Base-by-base conservation (phyloP, 2,888 invertebrate species). In the Cremastobaeus sp. region DNA sequence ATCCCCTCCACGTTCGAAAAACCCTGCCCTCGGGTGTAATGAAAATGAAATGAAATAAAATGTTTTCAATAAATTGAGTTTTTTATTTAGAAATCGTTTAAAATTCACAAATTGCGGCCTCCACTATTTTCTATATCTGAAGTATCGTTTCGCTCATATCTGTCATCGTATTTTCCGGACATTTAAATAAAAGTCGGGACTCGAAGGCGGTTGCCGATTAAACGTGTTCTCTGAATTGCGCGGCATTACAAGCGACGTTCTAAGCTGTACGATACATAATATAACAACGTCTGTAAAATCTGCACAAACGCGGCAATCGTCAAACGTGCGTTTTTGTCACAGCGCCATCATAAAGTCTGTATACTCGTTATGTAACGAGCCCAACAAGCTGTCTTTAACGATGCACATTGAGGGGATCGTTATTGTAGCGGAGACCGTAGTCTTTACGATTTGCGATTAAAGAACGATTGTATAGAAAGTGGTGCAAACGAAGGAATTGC, bases 371-470 rank as follows among this genome's bases (percentile, higher is more conserved):
- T 48, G 64, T 72, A 72, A 71, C 65, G 75, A 71, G 71, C 66
- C 75, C 65, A 68, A 75, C 71, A 75, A 75, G 75, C 71, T 68
- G 68, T 75, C 62, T 68, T 68, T 68, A 68, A 75, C 71, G 71
- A 68, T 45, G 66, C 62, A 41, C 60, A 43, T 45, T 59, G 69
- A 64, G 65, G 59, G 65, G 57, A 54, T 74, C 60, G 74, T 74
- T 74, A 74, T 59, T 57, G 71, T 64, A 64, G 57, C 34, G 54
- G 64, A 60, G 52, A 43, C 28, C 54, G 69, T 60, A 57, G 65
- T 70, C 74, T 74, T 74, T 70, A 70, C 50, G 65, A 70, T 66
- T 64, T 60, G 69, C 74, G 64, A 66, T 74, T 66, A 74, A 74
- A 74, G 65, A 55, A 65, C 65, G 71, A 72, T 70, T 71, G 43